phyloP scores from a whole-genome alignment of 2,888 invertebrate genomes.

The Eupithecia vulgata region DNA sequence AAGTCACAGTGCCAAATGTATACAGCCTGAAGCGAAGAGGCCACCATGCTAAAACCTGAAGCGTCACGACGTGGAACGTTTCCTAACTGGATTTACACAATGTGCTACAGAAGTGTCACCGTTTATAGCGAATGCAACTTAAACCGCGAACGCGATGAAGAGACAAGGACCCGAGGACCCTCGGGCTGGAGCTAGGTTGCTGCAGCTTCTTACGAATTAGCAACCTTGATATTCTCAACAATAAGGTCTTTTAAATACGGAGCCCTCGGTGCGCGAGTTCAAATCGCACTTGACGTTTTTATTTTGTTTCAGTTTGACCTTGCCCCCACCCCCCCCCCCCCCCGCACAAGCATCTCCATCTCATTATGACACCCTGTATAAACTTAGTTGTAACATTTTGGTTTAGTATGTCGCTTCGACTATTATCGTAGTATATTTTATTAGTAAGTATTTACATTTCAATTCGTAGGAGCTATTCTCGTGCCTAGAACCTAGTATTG shows the following conservation, averaged over 20 bases:
- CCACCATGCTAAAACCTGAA: slow-evolving; percentile 83
- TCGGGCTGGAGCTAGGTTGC: slow-evolving; percentile 91
- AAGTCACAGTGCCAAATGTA: slow-evolving; percentile 92
- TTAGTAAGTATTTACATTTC: background rate
- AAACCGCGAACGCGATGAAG: slow-evolving; percentile 90
- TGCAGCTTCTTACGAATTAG: slow-evolving; percentile 91
- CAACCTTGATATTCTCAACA: no score
- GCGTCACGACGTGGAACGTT: slow-evolving; percentile 91
- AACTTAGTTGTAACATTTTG: no score
- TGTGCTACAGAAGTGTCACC: slow-evolving; percentile 95
- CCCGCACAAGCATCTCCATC: no score
- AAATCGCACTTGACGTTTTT: no score
- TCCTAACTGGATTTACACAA: slow-evolving; percentile 93
- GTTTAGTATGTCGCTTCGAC: background rate
- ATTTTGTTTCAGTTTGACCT: no score
- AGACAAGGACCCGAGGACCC: slow-evolving; percentile 89
- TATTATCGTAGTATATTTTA: background rate
- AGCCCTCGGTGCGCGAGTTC: no score
- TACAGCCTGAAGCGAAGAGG: slow-evolving; percentile 91
- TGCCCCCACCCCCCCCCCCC: no score
- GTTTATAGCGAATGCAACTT: slow-evolving; percentile 84
- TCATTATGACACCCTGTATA: no score
- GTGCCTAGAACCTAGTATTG: background rate
- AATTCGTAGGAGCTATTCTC: background rate
- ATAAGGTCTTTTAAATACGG: no score